Conservation (phyloP, 2,113 vertebrate genomes). For the Hemiprocne comata region DNA sequence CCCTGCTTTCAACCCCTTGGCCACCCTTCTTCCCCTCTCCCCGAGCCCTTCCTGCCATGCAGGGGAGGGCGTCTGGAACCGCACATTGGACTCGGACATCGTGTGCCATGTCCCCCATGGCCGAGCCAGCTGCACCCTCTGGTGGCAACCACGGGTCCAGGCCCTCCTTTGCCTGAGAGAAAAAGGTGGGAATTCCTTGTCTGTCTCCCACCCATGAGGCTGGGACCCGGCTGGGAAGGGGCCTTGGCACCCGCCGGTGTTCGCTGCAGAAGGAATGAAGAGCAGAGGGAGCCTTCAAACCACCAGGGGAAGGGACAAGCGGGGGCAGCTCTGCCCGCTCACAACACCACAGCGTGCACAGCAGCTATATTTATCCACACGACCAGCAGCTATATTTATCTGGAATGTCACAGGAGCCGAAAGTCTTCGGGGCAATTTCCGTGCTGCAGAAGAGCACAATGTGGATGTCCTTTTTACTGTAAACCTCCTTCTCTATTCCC, state of each 20-base stretch:
- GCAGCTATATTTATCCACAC: constrained; percentile 27
- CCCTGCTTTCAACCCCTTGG: not conserved
- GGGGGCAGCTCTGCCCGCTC: not conserved
- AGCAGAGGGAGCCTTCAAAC: not conserved
- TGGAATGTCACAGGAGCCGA: not conserved
- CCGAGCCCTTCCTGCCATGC: fast-evolving
- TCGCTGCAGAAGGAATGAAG: not conserved
- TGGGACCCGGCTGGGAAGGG: not conserved
- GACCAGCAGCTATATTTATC: constrained; percentile 44
- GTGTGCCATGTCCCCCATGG: not conserved
- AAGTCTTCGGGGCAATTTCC: not conserved
- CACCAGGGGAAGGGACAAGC: fast-evolving
- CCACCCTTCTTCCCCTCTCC: not conserved
- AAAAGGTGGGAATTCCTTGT: not conserved
- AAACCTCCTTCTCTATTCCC: not conserved
- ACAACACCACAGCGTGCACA: not conserved
- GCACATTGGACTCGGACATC: not conserved
- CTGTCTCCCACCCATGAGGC: fast-evolving
- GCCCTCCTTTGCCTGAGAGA: not conserved
- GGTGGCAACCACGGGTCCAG: not conserved
- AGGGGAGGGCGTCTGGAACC: fast-evolving
- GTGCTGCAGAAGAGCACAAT: not conserved
- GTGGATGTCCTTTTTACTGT: not conserved
- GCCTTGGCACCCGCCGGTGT: not conserved
- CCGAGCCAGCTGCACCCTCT: constrained; percentile 45